phyloP scores from a whole-genome alignment of 2,113 vertebrate genomes.

The Ptilorrhoa leucosticta region DNA sequence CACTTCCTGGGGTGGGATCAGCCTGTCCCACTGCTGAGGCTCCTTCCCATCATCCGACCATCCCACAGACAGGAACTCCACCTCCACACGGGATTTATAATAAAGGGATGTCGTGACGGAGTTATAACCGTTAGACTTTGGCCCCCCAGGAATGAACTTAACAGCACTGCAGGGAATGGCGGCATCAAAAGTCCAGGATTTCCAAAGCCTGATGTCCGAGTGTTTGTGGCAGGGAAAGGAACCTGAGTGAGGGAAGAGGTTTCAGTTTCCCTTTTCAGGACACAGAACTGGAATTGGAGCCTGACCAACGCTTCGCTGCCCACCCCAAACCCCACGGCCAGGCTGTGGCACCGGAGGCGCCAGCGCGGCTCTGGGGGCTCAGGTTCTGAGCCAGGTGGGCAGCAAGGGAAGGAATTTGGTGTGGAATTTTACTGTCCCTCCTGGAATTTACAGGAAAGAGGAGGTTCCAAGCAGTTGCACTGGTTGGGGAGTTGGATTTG shows the following conservation, averaged over 20 bases:
- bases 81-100: accelerated
- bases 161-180: not conserved
- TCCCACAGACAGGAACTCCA: accelerated
- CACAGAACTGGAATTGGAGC: not conserved
- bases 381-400: not conserved
- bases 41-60: not conserved
- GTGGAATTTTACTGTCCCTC: not conserved
- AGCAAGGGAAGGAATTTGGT: not conserved
- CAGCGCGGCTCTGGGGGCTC: accelerated
- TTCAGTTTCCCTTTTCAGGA: not conserved
- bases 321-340: accelerated
- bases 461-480: not conserved
- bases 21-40: not conserved
- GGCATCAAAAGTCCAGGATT: not conserved
- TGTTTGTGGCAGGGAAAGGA: not conserved
- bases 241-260: not conserved
- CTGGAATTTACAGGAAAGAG: not conserved
- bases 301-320: accelerated
- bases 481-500: accelerated
- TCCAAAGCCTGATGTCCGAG: not conserved
- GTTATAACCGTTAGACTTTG: accelerated
- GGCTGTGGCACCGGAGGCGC: not conserved
- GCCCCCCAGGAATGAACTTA: not conserved
- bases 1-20: not conserved
- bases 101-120: accelerated